phyloP scores from a whole-genome alignment of 30 jellyfish, hydroid and myxozoan species.

The Rhopilema esculentum region DNA sequence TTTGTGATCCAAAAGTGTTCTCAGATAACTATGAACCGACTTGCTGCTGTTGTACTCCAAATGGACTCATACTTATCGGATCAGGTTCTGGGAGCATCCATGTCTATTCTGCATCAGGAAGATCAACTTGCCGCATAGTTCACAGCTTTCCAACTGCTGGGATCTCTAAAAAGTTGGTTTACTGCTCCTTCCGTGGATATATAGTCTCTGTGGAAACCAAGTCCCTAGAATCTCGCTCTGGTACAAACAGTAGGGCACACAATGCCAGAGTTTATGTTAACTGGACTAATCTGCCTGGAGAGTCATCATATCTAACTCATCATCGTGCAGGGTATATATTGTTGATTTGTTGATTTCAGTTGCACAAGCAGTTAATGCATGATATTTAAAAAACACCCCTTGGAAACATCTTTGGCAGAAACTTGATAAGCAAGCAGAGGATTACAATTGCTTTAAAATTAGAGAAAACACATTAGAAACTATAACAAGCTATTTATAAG shows the following conservation, averaged over 20 bases:
- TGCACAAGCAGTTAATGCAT: no score
- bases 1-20: conserved; percentile 79
- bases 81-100: conserved; percentile 46
- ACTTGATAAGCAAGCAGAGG: no score
- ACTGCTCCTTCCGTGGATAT: conserved; percentile 61
- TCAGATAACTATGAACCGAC: conserved; percentile 89
- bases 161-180: conserved; percentile 52
- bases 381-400: no score
- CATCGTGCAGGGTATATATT: conserved; percentile 49
- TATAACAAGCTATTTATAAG: no score
- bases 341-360: no score
- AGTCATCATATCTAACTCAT: conserved; percentile 1
- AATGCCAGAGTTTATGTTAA: conserved; percentile 72
- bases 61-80: conserved; percentile 75
- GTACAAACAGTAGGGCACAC: conserved; percentile 42
- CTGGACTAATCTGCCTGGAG: conserved; percentile 51
- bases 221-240: conserved; percentile 51
- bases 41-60: conserved; percentile 72
- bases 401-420: no score
- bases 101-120: conserved; percentile 64
- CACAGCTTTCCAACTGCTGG: conserved; percentile 68
- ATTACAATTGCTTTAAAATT: no score
- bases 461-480: no score
- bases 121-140: conserved; percentile 44
- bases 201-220: conserved; percentile 75